Conservation (phyloP, 2,797 vertebrate genomes). For the Hapalemur alaotrensis region DNA sequence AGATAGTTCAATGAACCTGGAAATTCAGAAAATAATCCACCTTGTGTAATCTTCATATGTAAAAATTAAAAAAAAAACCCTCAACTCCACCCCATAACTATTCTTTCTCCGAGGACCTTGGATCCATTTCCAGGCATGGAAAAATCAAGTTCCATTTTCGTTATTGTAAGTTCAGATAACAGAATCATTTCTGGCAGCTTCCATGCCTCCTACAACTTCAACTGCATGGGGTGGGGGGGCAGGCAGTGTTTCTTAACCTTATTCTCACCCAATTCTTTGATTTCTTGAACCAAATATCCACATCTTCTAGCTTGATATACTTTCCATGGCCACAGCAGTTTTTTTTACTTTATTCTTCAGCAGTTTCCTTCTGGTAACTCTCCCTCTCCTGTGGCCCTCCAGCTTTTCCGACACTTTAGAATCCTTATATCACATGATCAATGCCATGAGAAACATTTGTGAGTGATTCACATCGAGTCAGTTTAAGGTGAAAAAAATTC, state of each 20-base stretch:
- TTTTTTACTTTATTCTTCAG: background rate
- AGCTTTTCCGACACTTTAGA: background rate
- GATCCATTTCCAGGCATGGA: background rate
- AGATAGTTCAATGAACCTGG: background rate
- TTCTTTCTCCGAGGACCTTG: background rate
- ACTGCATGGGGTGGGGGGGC: no score
- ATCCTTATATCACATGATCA: background rate
- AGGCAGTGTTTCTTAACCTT: background rate
- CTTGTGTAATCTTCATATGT: background rate
- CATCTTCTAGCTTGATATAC: background rate
- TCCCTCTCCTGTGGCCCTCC: background rate
- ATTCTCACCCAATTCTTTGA: background rate
- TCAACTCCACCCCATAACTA: background rate
- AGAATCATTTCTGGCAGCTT: background rate
- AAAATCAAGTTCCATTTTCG: background rate
- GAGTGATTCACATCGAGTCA: background rate
- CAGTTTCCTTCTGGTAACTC: background rate
- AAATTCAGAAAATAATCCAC: background rate
- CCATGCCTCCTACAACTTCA: background rate
- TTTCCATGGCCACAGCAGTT: background rate
- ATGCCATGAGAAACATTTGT: background rate
- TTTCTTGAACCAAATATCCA: background rate
- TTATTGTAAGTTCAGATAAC: background rate
- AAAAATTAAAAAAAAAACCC: background rate
- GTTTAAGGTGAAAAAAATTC: background rate